Percentiles rank a stretch among this genome's conserved stretches.
These are phyloP conservation scores for Formica selysi DNA, from an alignment of 1,140 invertebrate genomes.

Conservation along the genomic window DNA sequence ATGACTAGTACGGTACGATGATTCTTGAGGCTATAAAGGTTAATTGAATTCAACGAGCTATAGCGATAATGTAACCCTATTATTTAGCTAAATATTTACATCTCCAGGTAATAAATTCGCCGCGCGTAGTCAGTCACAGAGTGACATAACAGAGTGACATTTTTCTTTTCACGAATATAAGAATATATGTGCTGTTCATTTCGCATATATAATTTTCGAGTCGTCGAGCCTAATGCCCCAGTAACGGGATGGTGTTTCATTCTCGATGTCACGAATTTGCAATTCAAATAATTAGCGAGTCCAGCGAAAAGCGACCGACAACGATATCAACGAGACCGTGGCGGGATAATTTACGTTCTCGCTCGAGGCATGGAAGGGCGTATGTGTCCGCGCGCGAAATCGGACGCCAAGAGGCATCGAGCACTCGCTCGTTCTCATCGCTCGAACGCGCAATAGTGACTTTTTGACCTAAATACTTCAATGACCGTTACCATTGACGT, in stretches of 20 bases:
- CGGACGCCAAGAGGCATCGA: slow-evolving; percentile 52
- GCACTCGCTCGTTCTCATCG: slow-evolving; percentile 50
- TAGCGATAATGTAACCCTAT: neutral
- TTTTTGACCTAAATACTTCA: slow-evolving; percentile 84
- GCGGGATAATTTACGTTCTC: slow-evolving; percentile 31
- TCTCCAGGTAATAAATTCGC: neutral
- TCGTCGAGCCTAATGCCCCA: slow-evolving; percentile 72
- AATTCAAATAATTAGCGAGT: slow-evolving; percentile 80
- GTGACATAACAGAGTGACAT: neutral
- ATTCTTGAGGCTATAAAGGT: neutral
- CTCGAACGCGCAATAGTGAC: slow-evolving; percentile 77
- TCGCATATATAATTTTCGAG: slow-evolving; percentile 41
- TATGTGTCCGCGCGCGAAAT: slow-evolving; percentile 48
- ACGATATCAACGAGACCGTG: slow-evolving; percentile 60
- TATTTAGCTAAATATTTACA: neutral
- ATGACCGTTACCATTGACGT: slow-evolving; percentile 70
- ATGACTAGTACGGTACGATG: neutral
- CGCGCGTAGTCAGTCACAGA: neutral
- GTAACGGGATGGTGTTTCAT: slow-evolving; percentile 76
- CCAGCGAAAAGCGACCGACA: slow-evolving; percentile 48
- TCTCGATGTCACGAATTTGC: slow-evolving; percentile 73
- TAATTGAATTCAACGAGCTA: neutral
- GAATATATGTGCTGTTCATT: neutral
- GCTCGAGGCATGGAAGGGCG: slow-evolving; percentile 4
- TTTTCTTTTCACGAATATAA: neutral